These are phyloP conservation scores for Beris morrisii DNA, from an alignment of 2,888 invertebrate genomes.

Conservation along the genomic window DNA sequence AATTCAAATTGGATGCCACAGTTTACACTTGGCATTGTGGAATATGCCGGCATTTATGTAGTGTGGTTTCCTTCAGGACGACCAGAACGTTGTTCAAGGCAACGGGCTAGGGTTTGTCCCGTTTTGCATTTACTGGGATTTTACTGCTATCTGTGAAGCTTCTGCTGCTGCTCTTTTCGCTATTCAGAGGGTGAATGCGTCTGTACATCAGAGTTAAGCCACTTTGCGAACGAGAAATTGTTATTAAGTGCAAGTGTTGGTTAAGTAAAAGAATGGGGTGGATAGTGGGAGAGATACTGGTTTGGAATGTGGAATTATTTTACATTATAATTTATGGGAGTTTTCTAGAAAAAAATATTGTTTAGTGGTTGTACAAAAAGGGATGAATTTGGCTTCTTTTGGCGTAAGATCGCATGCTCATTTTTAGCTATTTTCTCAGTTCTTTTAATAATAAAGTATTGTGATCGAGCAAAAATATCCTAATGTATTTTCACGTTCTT, in stretches of 20 bases:
- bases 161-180: not conserved
- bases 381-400: no score
- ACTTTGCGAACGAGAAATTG: conserved; percentile 18
- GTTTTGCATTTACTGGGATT: conserved; percentile 19
- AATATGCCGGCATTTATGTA: conserved; percentile 16
- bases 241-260: conserved; percentile 15
- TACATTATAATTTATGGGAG: no score
- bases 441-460: no score
- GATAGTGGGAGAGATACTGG: no score
- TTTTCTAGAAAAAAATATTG: not conserved
- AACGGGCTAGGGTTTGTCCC: not conserved
- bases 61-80: conserved; percentile 16
- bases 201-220: conserved; percentile 13
- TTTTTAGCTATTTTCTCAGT: no score
- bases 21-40: conserved; percentile 27
- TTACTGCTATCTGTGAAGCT: conserved; percentile 9
- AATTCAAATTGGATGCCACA: conserved; percentile 38
- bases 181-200: conserved; percentile 16
- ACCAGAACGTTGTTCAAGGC: conserved; percentile 17
- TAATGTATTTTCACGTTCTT: no score
- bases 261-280: no score
- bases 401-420: no score
- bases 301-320: no score
- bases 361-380: not conserved
- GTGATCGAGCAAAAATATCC: no score